phyloP scores from a whole-genome alignment of 2,797 vertebrate genomes.

The Hapalemur alaotrensis region DNA sequence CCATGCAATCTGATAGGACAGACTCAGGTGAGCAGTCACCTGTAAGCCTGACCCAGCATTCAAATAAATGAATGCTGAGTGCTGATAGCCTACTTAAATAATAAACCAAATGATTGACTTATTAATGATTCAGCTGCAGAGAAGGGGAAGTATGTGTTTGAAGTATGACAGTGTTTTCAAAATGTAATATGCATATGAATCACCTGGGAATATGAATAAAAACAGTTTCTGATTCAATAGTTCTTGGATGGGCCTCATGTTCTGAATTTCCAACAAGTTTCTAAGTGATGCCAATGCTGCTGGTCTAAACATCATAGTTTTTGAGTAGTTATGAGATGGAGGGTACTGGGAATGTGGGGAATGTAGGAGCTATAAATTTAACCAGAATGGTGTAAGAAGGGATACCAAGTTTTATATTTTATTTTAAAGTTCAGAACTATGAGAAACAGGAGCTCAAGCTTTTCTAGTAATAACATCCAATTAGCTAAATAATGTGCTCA shows the following conservation, averaged over 20 bases:
- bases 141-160: background rate
- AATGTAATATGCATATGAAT: background rate
- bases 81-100: background rate
- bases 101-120: background rate
- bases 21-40: background rate
- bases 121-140: background rate
- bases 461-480: background rate
- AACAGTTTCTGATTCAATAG: background rate
- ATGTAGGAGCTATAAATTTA: background rate
- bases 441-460: background rate
- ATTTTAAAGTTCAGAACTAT: background rate
- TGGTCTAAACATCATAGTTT: background rate
- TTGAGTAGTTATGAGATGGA: background rate
- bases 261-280: background rate
- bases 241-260: background rate
- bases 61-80: background rate
- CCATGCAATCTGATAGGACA: too few species aligned
- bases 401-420: background rate
- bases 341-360: background rate
- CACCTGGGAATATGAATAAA: background rate
- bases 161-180: background rate
- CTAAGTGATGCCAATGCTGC: background rate
- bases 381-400: background rate
- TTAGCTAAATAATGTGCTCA: background rate
- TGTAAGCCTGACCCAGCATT: background rate